These are phyloP conservation scores for Rhopalosiphum nymphaeae DNA, from an alignment of 2,888 invertebrate genomes.

Conservation along the genomic window DNA sequence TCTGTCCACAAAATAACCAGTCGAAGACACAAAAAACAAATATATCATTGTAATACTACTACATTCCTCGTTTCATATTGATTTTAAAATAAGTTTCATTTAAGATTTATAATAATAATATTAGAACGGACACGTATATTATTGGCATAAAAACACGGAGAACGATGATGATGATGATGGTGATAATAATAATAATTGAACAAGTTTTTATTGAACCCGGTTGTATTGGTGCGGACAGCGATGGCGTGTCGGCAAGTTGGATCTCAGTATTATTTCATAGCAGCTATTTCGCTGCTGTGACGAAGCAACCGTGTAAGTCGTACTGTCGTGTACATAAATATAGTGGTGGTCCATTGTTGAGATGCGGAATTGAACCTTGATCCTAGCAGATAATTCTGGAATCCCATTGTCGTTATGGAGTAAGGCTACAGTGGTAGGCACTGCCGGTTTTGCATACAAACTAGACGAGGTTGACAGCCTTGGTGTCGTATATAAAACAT, in stretches of 20 bases:
- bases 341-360: constrained; percentile 39
- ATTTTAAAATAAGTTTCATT: neutral
- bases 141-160: neutral
- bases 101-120: neutral
- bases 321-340: neutral
- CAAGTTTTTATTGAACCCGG: neutral
- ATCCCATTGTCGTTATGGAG: constrained; percentile 24
- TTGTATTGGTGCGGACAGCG: neutral
- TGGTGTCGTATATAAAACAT: constrained; percentile 14
- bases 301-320: neutral
- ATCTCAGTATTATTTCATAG: neutral
- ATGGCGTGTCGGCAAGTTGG: neutral
- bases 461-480: constrained; percentile 32
- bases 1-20: neutral
- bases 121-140: neutral
- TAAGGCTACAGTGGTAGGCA: neutral
- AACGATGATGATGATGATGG: neutral
- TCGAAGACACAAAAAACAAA: neutral
- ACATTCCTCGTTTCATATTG: neutral
- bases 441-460: constrained; percentile 6
- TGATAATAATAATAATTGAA: neutral
- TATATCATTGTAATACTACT: neutral
- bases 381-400: neutral
- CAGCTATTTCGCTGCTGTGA: neutral
- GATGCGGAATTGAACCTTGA: constrained; percentile 26